Evolutionary conservation across 2,113 vertebrate genomes (phyloP), one percentile per base, ranked within the genome.

Genomic region (Nesospiza acunhae): DNA sequence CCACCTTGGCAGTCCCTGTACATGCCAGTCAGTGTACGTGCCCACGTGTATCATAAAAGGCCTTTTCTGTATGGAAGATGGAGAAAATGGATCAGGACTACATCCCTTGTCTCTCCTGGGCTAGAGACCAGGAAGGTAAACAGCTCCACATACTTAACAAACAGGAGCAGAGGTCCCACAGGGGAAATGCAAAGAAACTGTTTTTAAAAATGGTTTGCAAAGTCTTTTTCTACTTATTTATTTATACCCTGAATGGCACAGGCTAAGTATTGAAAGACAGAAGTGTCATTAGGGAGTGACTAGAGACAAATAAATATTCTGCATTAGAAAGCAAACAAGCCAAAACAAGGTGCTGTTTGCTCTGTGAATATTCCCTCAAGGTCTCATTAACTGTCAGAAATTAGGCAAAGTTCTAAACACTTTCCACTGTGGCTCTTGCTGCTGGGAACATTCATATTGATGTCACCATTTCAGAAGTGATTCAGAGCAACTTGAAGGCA

Each of bases 341-440:
- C 35, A 80, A 94, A 96, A 67, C 50, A 92, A 94, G 68, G 85
- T 77, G 42, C 33, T 77, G 90, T 89, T 77, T 93, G 46, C 68
- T 88, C 67, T 74, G 9, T 39, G 60, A 44, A 49, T 82, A 94
- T 90, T 94, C 96, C 92, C 95, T 30, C 44, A 92, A 77, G 95
- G 68, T 92, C 94, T 96, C 87, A 96, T 97, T 96, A 96, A 56
- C 91, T 86, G 67, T 55, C 92, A 81, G 56, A 93, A 92, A 96
- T 93, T 95, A 95, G 70, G 56, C 52, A 80, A 78, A 91, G 79
- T 63, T 33, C 80, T 42, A 77, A 87, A 79, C 15, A 46, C 77
- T 90, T 91, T 93, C 79, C 75, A 70, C 35, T 19, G 63, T 39
- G 78, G 33, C 30, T 86, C 20, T 94, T 76, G 78, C 73, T 90